Base-by-base conservation (phyloP, 2,113 vertebrate genomes). In the Corvus moneduloides region DNA sequence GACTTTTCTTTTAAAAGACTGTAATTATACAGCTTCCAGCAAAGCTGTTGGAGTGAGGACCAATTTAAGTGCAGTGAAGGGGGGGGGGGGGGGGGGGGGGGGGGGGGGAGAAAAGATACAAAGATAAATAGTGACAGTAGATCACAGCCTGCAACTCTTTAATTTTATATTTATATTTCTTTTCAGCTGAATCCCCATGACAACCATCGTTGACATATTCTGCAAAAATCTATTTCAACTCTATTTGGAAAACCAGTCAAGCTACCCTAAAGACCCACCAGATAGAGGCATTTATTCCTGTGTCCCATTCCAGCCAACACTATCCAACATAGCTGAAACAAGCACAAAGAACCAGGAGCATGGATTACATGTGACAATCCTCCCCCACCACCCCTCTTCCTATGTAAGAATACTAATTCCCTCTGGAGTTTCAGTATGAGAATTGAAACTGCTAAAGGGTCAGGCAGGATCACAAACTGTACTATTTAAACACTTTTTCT, bases 181-280 rank as follows among this genome's bases (percentile, higher is more conserved):
- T 96, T 94, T 88, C 83, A 74, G 63, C 48, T 89, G 68, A 92
- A 90, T 96, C 80, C 92, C 93, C 85, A 90, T 96, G 94, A 86
- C 93, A 95, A 97, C 87, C 82, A 49, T 66, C 3, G 0, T 71
- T 84, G 77, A 93, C 49, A 88, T 17, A 52, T 72, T 49, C 44
- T 72, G 39, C 27, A 91, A 79, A 87, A 69, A 51, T 21, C 43
- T 44, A 48, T 93, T 94, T 90, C 76, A 83, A 44, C 24, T 51
- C 35, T 28, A 18, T 33, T 48, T 67, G 44, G 41, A 75, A 93
- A 88, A 83, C 8, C 16, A 86, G 23, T 7, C 2, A 3, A 84
- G 64, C 22, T 83, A 43, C 58, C 39, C 59, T 48, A 59, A 73
- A 84, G 79, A 32, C 7, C 26, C 32, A 64, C 14, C 13, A 63